phyloP scores from a whole-genome alignment of 1,140 invertebrate species.

The Magallana gigas region DNA sequence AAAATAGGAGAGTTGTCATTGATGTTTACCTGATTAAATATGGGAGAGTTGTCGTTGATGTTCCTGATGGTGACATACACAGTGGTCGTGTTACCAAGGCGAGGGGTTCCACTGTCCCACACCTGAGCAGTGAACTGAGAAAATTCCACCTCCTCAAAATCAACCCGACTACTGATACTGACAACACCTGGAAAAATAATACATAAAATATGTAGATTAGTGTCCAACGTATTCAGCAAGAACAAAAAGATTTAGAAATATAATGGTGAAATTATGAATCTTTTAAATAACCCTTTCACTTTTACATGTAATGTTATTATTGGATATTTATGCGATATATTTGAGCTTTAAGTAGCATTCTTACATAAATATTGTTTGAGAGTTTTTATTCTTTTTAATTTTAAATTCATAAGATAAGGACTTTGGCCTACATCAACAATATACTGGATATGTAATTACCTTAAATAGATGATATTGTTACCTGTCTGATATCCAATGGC shows the following conservation, averaged over 20 bases:
- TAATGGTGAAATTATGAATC: not conserved
- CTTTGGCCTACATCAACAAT: not conserved
- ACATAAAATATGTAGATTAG: not conserved
- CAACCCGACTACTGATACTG: slow-evolving; percentile 87
- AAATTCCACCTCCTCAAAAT: slow-evolving; percentile 89
- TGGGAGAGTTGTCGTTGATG: slow-evolving; percentile 92
- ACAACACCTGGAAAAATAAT: slow-evolving; percentile 85
- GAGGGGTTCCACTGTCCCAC: slow-evolving; percentile 91
- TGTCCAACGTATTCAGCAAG: not conserved
- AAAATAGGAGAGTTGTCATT: too few relatives aligned
- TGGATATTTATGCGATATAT: too few relatives aligned
- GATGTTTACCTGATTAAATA: slow-evolving; percentile 81
- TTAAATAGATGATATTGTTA: slow-evolving; percentile 42
- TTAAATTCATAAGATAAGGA: too few relatives aligned
- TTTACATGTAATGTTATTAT: too few relatives aligned
- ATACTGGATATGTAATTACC: not conserved
- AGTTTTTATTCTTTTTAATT: too few relatives aligned
- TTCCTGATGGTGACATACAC: slow-evolving; percentile 84
- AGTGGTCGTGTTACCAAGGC: slow-evolving; percentile 86
- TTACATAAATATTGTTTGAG: too few relatives aligned
- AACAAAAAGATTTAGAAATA: not conserved
- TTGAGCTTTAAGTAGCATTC: too few relatives aligned
- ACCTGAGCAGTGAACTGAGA: slow-evolving; percentile 90
- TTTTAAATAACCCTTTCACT: too few relatives aligned
- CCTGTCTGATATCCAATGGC: slow-evolving; percentile 84